Base-by-base conservation (phyloP, 1,140 invertebrate species). In the Halyomorpha halys region DNA sequence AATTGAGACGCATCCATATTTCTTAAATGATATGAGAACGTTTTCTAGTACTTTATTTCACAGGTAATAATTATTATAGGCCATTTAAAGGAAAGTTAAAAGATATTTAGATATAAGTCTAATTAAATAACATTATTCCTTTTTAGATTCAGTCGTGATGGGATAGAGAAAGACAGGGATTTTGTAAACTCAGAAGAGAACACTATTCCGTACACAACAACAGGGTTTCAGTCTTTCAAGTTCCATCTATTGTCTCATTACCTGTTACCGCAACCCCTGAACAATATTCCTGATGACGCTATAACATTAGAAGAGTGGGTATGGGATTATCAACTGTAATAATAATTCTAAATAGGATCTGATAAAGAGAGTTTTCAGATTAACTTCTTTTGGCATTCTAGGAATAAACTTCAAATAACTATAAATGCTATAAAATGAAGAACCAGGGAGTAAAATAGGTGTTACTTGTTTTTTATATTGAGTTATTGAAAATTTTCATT, bases 291-390 rank as follows among this genome's bases (percentile, higher is more conserved):
- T 15, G 83, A 85, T 68, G 76, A 79, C 39, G 82, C 81, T 54
- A 68, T 89, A 4, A 80, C 77, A 62, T 69, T 76, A 19, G 66
- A 78, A 21, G 82, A 89, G 75, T 80, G 79, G 71, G 85, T 86
- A 79, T 68, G 34, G 44, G 30, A 3, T 13, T 1, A 56, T 19
- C 23, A 16, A 53, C 16, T 9, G 4, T 16, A 25, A 23, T n/a
- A 14, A 53, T n/a, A 9, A n/a, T 27, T 56, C 3, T 30, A 30
- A 30, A 8, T 30, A 30, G 8, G 27, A 30, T 3, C 8, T 30
- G 8, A 30, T 30, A 30, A n/a, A 30, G 27, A 30, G 27, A 30
- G 27, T 30, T 30, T 30, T 30, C 8, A 30, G 27, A 30, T 30
- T 30, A 30, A 30, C 27, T 30, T 30, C n/a, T n/a, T n/a, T n/a